A percentile compares a stretch with the other conserved stretches of the same genome.
phyloP scores from a whole-genome alignment of 2,888 invertebrate species.

The Noctua janthina region DNA sequence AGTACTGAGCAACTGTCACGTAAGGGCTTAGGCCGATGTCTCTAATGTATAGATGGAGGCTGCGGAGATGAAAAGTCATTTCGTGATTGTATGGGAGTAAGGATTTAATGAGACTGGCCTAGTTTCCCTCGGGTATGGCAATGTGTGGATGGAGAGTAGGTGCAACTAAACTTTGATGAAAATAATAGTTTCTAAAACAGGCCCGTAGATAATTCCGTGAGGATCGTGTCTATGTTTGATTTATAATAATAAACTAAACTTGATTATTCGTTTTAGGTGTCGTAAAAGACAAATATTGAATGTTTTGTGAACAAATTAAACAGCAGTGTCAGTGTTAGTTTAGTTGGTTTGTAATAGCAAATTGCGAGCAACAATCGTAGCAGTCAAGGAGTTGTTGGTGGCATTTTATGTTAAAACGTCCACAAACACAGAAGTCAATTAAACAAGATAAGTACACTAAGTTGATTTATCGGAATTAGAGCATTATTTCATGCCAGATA shows the following conservation, averaged over 20 bases:
- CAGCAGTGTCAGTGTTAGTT: background rate
- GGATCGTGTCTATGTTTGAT: background rate
- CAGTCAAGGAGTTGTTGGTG: background rate
- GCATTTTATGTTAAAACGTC: background rate
- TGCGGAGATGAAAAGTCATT: slow-evolving; percentile 58
- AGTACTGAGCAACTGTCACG: slow-evolving; percentile 66
- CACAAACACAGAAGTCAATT: background rate
- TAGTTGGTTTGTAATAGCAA: background rate
- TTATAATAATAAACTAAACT: background rate
- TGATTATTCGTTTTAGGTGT: background rate
- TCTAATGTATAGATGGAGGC: slow-evolving; percentile 38
- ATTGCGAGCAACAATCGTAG: background rate
- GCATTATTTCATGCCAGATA: background rate
- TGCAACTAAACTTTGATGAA: background rate
- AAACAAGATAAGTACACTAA: background rate
- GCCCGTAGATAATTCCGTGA: too few relatives aligned
- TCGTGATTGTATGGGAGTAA: slow-evolving; percentile 47
- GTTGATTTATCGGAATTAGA: background rate
- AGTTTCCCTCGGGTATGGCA: slow-evolving; percentile 31
- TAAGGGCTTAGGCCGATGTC: slow-evolving; percentile 37
- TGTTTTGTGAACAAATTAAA: background rate
- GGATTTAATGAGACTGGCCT: slow-evolving; percentile 62
- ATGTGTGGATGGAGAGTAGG: background rate
- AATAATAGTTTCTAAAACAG: background rate
- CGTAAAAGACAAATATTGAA: background rate